phyloP scores from a whole-genome alignment of 2,888 invertebrate species.

The Rhogogaster chlorosoma region DNA sequence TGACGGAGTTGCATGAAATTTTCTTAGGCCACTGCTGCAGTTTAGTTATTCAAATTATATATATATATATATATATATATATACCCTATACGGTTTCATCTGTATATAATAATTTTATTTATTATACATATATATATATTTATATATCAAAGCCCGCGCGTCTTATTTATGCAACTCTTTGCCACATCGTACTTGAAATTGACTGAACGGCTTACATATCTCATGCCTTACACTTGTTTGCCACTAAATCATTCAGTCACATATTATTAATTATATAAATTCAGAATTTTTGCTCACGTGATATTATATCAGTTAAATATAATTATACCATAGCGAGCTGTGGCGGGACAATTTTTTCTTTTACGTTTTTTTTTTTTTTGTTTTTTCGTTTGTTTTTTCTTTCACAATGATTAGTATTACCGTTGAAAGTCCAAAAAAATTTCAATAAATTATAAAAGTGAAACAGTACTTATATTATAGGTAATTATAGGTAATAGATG shows the following conservation, averaged over 20 bases:
- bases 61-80: not conserved
- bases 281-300: too few species aligned
- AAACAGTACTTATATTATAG: too few species aligned
- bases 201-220: constrained; percentile 69
- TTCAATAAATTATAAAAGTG: too few species aligned
- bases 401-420: too few species aligned
- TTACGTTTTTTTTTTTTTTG: too few species aligned
- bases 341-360: too few species aligned
- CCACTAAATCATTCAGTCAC: constrained; percentile 14
- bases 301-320: too few species aligned
- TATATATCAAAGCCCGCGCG: not conserved
- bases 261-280: not conserved
- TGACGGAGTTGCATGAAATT: constrained; percentile 7
- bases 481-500: too few species aligned
- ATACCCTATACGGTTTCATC: not conserved
- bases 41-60: constrained; percentile 12
- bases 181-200: constrained; percentile 72
- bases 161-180: constrained; percentile 62
- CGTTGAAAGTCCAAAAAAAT: too few species aligned
- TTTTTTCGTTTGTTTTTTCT: too few species aligned
- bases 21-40: constrained; percentile 36
- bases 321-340: too few species aligned
- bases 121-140: not conserved
- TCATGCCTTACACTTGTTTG: constrained; percentile 39
- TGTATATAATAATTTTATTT: constrained; percentile 1